These are phyloP conservation scores for Arctocebus calabarensis DNA, from an alignment of 2,797 vertebrate genomes.

Conservation along the genomic window DNA sequence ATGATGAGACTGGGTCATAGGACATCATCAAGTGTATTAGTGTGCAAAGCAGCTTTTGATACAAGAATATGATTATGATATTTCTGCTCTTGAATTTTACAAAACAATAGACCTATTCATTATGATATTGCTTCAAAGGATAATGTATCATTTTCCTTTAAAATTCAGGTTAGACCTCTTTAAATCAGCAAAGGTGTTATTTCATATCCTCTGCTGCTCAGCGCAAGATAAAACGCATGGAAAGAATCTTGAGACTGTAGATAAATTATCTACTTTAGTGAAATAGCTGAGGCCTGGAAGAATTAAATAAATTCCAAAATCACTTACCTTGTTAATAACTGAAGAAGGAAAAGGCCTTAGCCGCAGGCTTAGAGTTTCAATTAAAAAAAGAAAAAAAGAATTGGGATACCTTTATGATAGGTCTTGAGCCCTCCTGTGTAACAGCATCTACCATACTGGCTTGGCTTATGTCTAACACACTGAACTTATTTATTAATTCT, in stretches of 20 bases:
- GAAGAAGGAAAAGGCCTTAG: neutral
- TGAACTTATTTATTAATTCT: slow-evolving; percentile 1
- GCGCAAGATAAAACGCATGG: slow-evolving; percentile 23
- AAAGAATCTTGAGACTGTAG: slow-evolving; percentile 17
- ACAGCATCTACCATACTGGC: neutral
- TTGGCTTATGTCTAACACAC: neutral
- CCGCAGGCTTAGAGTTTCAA: neutral
- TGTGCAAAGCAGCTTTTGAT: neutral
- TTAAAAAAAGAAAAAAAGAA: neutral
- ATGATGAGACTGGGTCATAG: neutral
- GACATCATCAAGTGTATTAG: neutral
- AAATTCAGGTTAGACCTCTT: neutral
- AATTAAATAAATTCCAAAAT: slow-evolving; percentile 14
- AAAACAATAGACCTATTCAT: slow-evolving; percentile 36
- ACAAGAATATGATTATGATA: slow-evolving; percentile 13
- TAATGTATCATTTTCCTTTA: neutral
- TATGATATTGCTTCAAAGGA: neutral
- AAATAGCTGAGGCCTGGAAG: neutral
- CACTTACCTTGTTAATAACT: neutral
- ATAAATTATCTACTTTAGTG: slow-evolving; percentile 39
- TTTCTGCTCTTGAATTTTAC: slow-evolving; percentile 24
- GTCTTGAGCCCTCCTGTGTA: neutral
- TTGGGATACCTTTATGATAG: neutral
- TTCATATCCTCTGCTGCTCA: slow-evolving; percentile 17
- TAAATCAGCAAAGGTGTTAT: slow-evolving; percentile 2